Conservation (phyloP, 2,888 invertebrate genomes). For the Lasius fuliginosus region DNA sequence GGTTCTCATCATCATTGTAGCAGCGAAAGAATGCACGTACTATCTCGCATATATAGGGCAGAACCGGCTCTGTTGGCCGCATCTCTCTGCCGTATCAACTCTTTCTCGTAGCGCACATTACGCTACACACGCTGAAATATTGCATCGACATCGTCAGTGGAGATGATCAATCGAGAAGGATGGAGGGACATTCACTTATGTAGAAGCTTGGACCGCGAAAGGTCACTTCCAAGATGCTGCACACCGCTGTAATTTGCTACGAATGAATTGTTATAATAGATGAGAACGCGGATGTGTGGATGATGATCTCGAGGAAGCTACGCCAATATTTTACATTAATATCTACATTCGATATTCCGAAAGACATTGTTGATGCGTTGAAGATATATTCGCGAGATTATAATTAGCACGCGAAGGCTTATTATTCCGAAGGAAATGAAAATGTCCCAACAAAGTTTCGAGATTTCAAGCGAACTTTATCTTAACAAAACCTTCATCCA, state of each 20-base stretch:
- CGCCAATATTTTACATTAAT: constrained; percentile 18
- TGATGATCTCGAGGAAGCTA: background rate
- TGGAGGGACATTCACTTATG: constrained; percentile 20
- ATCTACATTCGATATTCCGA: constrained; percentile 9
- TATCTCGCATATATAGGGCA: constrained; percentile 78
- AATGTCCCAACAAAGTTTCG: background rate
- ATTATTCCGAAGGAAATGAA: background rate
- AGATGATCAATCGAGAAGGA: constrained; percentile 16
- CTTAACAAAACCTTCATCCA: background rate
- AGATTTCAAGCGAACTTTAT: background rate
- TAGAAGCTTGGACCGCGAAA: constrained; percentile 33
- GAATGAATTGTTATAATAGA: constrained; percentile 15
- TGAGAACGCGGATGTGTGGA: constrained; percentile 2
- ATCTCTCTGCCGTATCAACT: constrained; percentile 31
- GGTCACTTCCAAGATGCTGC: background rate
- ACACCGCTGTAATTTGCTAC: background rate
- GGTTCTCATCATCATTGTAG: constrained; percentile 6
- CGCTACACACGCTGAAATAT: background rate
- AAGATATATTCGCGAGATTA: background rate
- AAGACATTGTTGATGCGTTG: background rate
- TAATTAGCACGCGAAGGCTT: background rate
- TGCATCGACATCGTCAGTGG: background rate
- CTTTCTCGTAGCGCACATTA: background rate
- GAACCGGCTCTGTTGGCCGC: constrained; percentile 67
- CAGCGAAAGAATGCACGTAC: constrained; percentile 55